These are phyloP conservation scores for Columba janthina DNA, from an alignment of 2,113 vertebrate genomes.

Conservation along the genomic window DNA sequence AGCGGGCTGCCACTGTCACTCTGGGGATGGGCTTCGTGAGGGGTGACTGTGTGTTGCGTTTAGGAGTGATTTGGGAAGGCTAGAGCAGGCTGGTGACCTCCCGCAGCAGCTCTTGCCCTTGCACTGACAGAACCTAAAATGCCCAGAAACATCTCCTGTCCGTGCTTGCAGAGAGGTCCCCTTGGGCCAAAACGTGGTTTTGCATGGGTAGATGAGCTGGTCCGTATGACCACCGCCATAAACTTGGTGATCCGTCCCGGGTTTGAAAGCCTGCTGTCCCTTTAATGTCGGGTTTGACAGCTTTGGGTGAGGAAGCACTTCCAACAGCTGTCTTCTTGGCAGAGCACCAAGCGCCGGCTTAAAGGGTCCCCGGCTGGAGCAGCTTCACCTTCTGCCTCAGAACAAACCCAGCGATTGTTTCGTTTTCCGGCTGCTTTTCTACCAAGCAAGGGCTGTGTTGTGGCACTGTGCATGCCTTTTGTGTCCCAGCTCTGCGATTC, in stretches of 20 bases:
- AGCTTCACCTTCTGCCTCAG: slow-evolving; percentile 78
- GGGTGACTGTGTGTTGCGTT: too few species aligned
- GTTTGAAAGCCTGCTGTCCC: slow-evolving; percentile 71
- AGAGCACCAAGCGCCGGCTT: slow-evolving; percentile 88
- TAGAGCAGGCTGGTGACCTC: background rate
- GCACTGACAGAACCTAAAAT: background rate
- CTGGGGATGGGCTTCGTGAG: background rate
- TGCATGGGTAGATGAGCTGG: background rate
- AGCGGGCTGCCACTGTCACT: background rate
- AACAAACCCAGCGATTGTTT: slow-evolving; percentile 81
- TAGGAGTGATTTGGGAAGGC: background rate
- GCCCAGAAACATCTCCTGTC: background rate
- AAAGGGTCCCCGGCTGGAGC: slow-evolving; percentile 84
- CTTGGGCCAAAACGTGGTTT: background rate
- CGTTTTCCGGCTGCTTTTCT: slow-evolving; percentile 73
- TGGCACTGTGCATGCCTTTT: slow-evolving; percentile 48
- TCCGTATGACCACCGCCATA: background rate
- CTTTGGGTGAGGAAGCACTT: slow-evolving; percentile 88
- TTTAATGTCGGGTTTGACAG: slow-evolving; percentile 88
- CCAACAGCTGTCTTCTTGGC: slow-evolving; percentile 99
- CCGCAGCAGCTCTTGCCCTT: background rate
- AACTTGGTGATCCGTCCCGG: slow-evolving; percentile 68
- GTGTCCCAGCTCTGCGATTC: background rate
- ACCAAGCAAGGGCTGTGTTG: slow-evolving; percentile 52
- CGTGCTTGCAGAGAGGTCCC: background rate